Conservation (phyloP, 1,140 invertebrate species). For the silkworm (Bombyx mori) region DNA sequence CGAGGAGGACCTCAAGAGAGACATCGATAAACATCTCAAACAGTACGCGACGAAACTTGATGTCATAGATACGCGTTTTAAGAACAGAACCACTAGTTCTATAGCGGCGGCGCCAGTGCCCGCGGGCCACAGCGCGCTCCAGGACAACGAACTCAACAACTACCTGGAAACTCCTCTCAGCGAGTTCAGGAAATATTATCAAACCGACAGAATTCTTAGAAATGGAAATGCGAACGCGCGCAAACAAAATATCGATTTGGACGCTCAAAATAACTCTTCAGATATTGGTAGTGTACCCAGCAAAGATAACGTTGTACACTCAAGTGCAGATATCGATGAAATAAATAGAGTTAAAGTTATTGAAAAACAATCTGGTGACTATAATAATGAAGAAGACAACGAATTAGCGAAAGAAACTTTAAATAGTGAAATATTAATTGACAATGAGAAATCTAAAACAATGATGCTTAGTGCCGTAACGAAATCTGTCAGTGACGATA, state of each 20-base stretch:
- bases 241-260: neutral
- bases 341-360: too few relatives aligned
- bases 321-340: neutral
- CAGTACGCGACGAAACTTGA: slow-evolving; percentile 34
- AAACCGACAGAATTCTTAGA: slow-evolving; percentile 14
- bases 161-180: slow-evolving; percentile 46
- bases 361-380: neutral
- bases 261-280: neutral
- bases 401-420: neutral
- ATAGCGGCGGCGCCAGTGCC: slow-evolving; percentile 32
- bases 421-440: neutral
- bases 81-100: slow-evolving; percentile 22
- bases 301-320: neutral
- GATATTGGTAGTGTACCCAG: neutral
- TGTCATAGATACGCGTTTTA: slow-evolving; percentile 23
- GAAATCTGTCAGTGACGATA: too few relatives aligned
- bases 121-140: slow-evolving; percentile 9
- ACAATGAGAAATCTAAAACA: neutral
- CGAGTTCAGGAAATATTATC: slow-evolving; percentile 56
- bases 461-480: too few relatives aligned
- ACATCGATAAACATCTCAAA: slow-evolving; percentile 43
- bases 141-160: slow-evolving; percentile 16
- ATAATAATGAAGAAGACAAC: neutral
- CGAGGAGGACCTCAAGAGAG: slow-evolving; percentile 12
- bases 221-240: neutral